Base-by-base conservation (phyloP, 2,113 vertebrate species). In the Coreoperca whiteheadi region DNA sequence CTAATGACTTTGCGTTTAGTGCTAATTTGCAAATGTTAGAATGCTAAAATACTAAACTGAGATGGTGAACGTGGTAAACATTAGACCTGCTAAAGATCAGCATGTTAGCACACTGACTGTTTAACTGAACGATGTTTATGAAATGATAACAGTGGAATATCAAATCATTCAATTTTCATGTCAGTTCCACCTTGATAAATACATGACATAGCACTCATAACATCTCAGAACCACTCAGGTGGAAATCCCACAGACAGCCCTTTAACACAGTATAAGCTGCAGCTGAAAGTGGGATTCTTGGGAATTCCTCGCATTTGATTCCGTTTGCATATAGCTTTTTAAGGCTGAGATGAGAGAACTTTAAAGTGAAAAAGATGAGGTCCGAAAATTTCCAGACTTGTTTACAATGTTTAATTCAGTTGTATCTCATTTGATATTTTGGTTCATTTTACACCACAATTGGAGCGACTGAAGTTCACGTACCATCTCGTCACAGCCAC, bases 321-420 rank as follows among this genome's bases (percentile, higher is more conserved):
- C 43, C 15, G 34, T 28, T 32, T 46, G 9, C 32, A 28, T 41
- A 69, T 43, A 53, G 4, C 82, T 50, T 81, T 39, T 25, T 46
- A 39, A 59, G 59, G 57, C 54, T 85, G 32, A 59, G 34, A 80
- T 56, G 60, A 83, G 8, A 50, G 10, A 81, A 74, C 41, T 73
- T 72, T 68, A 46, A 79, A 73, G 34, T 51, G 28, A 81, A 63
- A 57, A 61, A 41, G 21, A 54, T 34, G 46, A 77, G 15, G 48
- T 46, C 12, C 5, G 14, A 61, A 8, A 78, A 56, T 68, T 30
- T 69, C 83, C 34, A 74, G 41, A 54, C 51, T 46, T 23, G 30
- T 48, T 51, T 48, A 16, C 67, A 78, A 76, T 61, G 48, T 83
- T 48, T 61, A 30, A 63, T 83, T 83, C 46, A 41, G 18, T 34